Base-by-base conservation (phyloP, 2,888 invertebrate species). In the Rapana venosa region DNA sequence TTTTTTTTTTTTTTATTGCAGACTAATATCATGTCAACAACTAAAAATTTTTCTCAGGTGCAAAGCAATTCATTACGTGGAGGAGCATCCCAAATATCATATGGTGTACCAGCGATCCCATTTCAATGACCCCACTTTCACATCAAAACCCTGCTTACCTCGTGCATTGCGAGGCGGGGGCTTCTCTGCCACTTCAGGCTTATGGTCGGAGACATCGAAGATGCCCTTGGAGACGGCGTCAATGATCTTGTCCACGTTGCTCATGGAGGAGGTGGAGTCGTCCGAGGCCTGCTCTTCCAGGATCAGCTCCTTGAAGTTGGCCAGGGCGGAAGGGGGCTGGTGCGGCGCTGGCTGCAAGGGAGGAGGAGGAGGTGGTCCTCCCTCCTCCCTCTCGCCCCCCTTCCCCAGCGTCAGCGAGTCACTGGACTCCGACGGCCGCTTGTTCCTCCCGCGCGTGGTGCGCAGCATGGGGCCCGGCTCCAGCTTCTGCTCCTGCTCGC, bases 141-240 rank as follows among this genome's bases (percentile, higher is more conserved):
- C 0, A 58, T n/a, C 17, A 35, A 66, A 87, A n/a, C 22, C 30
- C 15, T 61, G 36, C 83, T 77, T 30, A 88, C 88, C 88, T 83
- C 36, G 47, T n/a, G 26, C 66, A 88, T 15, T 83, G 2, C 70
- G 47, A 35, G 47, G 22, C 11, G 61, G 47, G 4, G 47, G 15
- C 5, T 26, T 47, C 74, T 87, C 30, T 22, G 70, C 87, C 36
- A 70, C 15, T 8, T 85, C 88, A 20, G 87, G 87, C n/a, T 81
- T 88, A 56, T 58, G 88, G 58, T 93, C 93, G 61, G 92, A 90
- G 47, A 91, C 91, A 70, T 94, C 94, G 93, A 96, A 94, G 94
- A 96, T 88, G 94, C 98, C 98, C 92, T 98, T 97, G 1, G 98
- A 97, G 0, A 98, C 98, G 94, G 98, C 98, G 93, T 99, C 98